Percentiles rank a stretch among this genome's conserved stretches.
Conservation (phyloP, 1,140 invertebrate species). For the Globodera ellingtonae region DNA sequence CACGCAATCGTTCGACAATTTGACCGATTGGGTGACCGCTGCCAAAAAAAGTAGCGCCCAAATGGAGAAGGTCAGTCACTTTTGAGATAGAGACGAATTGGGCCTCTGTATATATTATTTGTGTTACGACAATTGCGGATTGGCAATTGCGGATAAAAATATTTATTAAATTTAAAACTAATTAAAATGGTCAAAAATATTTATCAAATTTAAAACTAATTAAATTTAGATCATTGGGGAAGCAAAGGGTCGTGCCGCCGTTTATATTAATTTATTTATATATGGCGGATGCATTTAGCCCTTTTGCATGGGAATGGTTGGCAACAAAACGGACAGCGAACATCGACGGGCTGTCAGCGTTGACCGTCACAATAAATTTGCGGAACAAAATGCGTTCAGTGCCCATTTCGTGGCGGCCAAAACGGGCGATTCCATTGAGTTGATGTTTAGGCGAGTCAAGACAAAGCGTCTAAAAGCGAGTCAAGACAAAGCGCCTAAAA, state of each 20-base stretch:
- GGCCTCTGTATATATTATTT: too few species aligned
- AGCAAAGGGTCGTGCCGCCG: too few species aligned
- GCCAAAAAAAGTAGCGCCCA: slow-evolving; percentile 71
- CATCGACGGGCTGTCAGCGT: slow-evolving; percentile 79
- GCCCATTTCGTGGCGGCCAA: slow-evolving; percentile 81
- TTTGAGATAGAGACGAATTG: too few species aligned
- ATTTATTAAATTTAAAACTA: too few species aligned
- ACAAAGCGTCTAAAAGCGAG: slow-evolving; percentile 5
- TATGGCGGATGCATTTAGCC: slow-evolving; percentile 52
- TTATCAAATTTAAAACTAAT: too few species aligned
- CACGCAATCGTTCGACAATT: slow-evolving; percentile 77
- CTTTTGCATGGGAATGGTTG: slow-evolving; percentile 77
- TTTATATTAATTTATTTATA: neutral
- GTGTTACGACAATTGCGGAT: too few species aligned
- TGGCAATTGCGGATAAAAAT: too few species aligned
- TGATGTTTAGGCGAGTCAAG: slow-evolving; percentile 56
- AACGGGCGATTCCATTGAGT: slow-evolving; percentile 81
- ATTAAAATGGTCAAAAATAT: too few species aligned
- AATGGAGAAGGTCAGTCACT: slow-evolving; percentile 67
- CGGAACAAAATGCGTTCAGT: slow-evolving; percentile 73
- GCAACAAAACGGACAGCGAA: slow-evolving; percentile 86
- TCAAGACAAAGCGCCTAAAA: slow-evolving; percentile 1
- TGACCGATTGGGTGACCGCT: slow-evolving; percentile 76
- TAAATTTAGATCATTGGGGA: slow-evolving; percentile 8
- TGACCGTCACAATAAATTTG: slow-evolving; percentile 79